Base-by-base conservation (phyloP, 1,140 invertebrate genomes). In the Calephelis nemesis region DNA sequence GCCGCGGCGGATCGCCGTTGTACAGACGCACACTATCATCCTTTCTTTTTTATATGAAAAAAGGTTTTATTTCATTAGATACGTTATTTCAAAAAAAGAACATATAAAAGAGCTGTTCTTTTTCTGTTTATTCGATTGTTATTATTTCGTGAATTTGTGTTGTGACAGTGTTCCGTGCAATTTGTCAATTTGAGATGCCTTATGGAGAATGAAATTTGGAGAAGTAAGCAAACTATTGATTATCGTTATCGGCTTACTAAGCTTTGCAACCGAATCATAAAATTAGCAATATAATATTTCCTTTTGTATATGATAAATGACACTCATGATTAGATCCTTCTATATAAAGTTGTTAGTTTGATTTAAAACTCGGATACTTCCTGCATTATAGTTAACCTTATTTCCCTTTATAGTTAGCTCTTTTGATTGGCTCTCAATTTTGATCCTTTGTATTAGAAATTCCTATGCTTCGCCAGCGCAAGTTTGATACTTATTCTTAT, bases 1-100 rank as follows among this genome's bases (percentile, higher is more conserved):
- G 74, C 66, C 76, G 81, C 85, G 85, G 86, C 82, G 67, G 67
- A 54, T 49, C 69, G 81, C 85, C 84, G 81, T 77, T 49, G 67
- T 54, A 68, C 78, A 74, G 75, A 72, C 81, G 84, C 75, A 50
- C n/a, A 10, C 10, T 39, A 58, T 58, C 30, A 1, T 11, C 30
- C 30, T 40, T 12, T 39, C 30, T 39, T 19, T 58, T 54, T 54
- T 30, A 30, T 39, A 58, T 12, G 12, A 58, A 60, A 54, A 30
- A 30, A 58, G 15, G 19, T 58, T 58, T 58, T 12, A 58, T 19
- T 39, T 58, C 19, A 58, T 58, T 58, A 58, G 30, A 39, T 58
- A 19, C 54, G 54, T 58, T 58, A 58, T 40, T 58, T 58, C 30
- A 58, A 58, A 58, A 58, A 58, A 15, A 12, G 54, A 58, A 58